Conservation (phyloP, 2,797 vertebrate species). For the Gambelia wislizenii region DNA sequence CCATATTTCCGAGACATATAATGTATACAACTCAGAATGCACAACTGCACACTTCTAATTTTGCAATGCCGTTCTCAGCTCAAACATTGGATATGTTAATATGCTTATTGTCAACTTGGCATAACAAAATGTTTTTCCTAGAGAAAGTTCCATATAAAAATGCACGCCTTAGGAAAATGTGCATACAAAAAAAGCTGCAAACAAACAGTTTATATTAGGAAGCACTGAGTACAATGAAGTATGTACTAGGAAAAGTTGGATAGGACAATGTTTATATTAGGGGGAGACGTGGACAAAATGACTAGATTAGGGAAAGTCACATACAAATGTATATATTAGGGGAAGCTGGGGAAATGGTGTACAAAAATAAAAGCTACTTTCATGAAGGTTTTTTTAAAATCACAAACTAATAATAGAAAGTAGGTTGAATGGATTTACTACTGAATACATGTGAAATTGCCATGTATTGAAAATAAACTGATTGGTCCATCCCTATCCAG, state of each 20-base stretch:
- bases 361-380: neutral
- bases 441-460: neutral
- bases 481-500: neutral
- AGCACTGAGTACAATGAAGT: neutral
- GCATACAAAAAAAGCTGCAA: too few species aligned
- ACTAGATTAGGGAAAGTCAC: neutral
- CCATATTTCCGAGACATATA: too few species aligned
- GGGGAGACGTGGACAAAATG: too few species aligned
- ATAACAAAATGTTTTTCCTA: neutral
- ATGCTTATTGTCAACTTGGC: too few species aligned
- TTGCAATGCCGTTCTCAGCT: too few species aligned
- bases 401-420: neutral
- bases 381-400: neutral
- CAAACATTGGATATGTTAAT: too few species aligned
- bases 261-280: neutral
- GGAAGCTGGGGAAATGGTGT: neutral
- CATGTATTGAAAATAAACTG: neutral
- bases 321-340: too few species aligned
- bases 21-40: too few species aligned
- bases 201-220: neutral
- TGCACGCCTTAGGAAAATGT: too few species aligned
- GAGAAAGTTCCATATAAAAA: too few species aligned
- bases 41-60: too few species aligned
- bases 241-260: neutral
- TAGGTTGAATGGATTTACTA: neutral